These are phyloP conservation scores for Aphelenchoides besseyi DNA, from an alignment of 1,140 invertebrate genomes.

Conservation along the genomic window DNA sequence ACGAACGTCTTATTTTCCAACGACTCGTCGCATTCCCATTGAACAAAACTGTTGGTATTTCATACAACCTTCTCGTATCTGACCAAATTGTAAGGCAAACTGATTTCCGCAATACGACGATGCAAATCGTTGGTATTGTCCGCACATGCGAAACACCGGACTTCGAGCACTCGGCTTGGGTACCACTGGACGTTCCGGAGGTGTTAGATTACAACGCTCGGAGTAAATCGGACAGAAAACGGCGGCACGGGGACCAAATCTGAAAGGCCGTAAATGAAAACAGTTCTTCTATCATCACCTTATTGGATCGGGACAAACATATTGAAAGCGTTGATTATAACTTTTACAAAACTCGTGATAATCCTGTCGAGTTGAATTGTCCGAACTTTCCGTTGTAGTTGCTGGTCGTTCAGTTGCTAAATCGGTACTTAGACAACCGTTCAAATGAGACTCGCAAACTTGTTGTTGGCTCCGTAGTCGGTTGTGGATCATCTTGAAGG, in stretches of 20 bases:
- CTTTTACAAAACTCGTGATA: constrained; percentile 49
- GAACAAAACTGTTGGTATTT: background rate
- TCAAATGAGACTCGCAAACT: background rate
- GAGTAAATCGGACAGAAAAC: constrained; percentile 57
- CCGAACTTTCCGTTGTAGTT: constrained; percentile 2
- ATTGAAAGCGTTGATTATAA: constrained; percentile 55
- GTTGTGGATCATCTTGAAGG: constrained; percentile 23
- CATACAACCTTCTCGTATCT: background rate
- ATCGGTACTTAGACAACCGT: background rate
- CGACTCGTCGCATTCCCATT: background rate
- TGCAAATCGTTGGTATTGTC: background rate
- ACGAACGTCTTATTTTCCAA: background rate
- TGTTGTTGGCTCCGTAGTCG: too few species aligned
- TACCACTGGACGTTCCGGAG: constrained; percentile 41
- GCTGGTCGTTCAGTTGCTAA: background rate
- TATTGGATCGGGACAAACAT: constrained; percentile 50
- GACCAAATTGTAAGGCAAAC: background rate
- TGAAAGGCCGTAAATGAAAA: constrained; percentile 27
- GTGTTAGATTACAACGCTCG: constrained; percentile 48
- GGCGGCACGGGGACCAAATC: constrained; percentile 47
- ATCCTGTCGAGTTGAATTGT: constrained; percentile 26
- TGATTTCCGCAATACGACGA: constrained; percentile 1
- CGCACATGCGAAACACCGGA: background rate
- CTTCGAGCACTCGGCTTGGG: constrained; percentile 18
- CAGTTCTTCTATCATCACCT: background rate